Percentiles rank a stretch among this genome's conserved stretches.
Evolutionary conservation across 1,140 invertebrate genomes (phyloP).

Genomic region (Orchestia grillus): DNA sequence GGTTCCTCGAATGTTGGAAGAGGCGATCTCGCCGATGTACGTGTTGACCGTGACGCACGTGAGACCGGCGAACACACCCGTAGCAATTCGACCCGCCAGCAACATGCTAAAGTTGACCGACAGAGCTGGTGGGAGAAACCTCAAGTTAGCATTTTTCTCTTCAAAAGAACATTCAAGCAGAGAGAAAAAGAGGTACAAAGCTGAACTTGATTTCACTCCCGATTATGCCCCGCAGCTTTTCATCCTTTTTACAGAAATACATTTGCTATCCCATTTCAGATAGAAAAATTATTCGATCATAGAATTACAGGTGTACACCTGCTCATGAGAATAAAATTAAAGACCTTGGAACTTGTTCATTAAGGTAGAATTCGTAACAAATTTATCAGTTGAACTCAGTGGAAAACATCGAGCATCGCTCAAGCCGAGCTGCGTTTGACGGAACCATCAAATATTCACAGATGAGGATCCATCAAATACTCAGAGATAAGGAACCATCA

Average conservation of each 20-base stretch:
- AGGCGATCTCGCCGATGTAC: constrained; percentile 57
- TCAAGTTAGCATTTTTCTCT: not conserved
- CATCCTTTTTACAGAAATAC: not conserved
- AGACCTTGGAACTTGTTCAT: not conserved
- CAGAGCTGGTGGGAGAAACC: not conserved
- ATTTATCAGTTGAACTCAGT: not conserved
- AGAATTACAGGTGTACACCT: no score
- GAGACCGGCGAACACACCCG: constrained; percentile 70
- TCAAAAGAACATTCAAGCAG: not conserved
- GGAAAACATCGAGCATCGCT: not conserved
- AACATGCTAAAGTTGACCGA: constrained; percentile 46
- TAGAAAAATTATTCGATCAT: not conserved
- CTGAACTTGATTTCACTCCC: not conserved
- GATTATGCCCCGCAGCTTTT: not conserved
- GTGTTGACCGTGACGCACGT: constrained; percentile 41
- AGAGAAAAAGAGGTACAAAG: not conserved
- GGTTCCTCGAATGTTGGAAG: constrained; percentile 27
- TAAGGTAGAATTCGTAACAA: not conserved
- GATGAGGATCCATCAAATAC: no score
- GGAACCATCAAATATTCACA: no score
- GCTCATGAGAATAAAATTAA: not conserved
- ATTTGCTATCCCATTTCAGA: not conserved
- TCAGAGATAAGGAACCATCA: not conserved
- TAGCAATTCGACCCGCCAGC: constrained; percentile 53
- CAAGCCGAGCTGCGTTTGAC: no score